Percentiles rank a stretch among this genome's conserved stretches.
These are phyloP conservation scores for Scolopax rusticola DNA, from an alignment of 2,797 vertebrate species.

Conservation along the genomic window DNA sequence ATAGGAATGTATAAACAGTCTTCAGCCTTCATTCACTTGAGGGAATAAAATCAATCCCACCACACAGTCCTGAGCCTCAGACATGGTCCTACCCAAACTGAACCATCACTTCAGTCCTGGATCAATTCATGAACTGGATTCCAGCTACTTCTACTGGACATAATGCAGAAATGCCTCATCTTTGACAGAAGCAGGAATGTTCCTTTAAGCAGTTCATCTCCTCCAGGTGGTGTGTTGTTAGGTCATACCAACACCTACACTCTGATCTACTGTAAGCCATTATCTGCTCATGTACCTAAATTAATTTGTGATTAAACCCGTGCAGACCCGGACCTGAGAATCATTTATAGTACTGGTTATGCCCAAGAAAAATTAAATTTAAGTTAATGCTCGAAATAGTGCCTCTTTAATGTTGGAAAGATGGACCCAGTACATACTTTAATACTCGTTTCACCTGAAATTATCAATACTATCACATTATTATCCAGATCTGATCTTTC, in stretches of 20 bases:
- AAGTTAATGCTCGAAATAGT: not conserved
- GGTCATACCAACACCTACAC: not conserved
- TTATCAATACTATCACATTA: not conserved
- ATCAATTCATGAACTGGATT: fast-evolving
- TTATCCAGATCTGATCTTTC: not conserved
- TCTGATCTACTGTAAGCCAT: not conserved
- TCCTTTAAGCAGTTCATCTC: not conserved
- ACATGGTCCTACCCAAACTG: not conserved
- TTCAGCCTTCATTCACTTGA: not conserved
- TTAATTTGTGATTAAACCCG: not conserved
- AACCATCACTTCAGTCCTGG: not conserved
- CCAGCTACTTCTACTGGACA: not conserved
- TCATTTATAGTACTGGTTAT: not conserved
- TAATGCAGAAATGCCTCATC: not conserved
- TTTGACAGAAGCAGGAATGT: not conserved
- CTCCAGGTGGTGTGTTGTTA: not conserved
- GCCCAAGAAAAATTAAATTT: not conserved
- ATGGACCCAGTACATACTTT: not conserved
- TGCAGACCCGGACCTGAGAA: not conserved
- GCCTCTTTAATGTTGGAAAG: not conserved
- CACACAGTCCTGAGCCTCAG: not conserved
- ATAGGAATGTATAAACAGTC: not conserved
- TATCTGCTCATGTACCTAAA: not conserved
- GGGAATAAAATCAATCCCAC: not conserved
- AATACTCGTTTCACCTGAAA: not conserved